phyloP scores from a whole-genome alignment of 2,113 vertebrate genomes.

The Ancistrus triradiatus region DNA sequence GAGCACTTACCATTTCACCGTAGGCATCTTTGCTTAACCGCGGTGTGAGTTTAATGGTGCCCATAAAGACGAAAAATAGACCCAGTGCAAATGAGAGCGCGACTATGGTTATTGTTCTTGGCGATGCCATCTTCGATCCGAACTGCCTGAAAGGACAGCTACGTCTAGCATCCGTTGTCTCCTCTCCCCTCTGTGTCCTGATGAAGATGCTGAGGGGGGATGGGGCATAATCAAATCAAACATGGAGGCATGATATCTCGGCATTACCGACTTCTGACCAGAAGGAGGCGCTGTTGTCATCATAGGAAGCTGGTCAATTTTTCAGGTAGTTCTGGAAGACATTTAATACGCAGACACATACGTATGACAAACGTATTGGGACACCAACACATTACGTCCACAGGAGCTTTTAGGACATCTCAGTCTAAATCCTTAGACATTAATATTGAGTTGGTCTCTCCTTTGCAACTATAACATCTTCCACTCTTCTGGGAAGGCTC shows the following conservation, averaged over 20 bases:
- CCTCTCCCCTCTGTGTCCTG: conserved; percentile 34
- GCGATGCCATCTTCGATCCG: conserved; percentile 79
- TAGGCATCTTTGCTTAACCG: conserved; percentile 94
- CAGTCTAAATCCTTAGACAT: no score
- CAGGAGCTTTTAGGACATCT: no score
- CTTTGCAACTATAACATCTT: no score
- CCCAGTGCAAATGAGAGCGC: conserved; percentile 91
- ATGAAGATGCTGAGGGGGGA: conserved; percentile 54
- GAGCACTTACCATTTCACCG: conserved; percentile 92
- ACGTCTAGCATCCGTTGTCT: conserved; percentile 36
- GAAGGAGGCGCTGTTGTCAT: neutral
- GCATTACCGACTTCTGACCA: conserved; percentile 63
- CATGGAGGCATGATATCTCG: conserved; percentile 40
- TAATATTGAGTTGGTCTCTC: no score
- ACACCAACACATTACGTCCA: no score
- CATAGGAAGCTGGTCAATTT: no score
- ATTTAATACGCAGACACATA: no score
- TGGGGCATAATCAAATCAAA: conserved; percentile 46
- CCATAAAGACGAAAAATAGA: conserved; percentile 97
- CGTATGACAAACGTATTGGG: no score
- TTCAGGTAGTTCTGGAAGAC: no score
- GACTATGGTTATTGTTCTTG: conserved; percentile 87
- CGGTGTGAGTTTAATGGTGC: conserved; percentile 93
- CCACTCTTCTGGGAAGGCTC: no score
- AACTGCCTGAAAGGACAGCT: conserved; percentile 14